Evolutionary conservation across 2,113 vertebrate genomes (phyloP), one percentile per base, ranked within the genome.

Genomic region (Nanorana parkeri): DNA sequence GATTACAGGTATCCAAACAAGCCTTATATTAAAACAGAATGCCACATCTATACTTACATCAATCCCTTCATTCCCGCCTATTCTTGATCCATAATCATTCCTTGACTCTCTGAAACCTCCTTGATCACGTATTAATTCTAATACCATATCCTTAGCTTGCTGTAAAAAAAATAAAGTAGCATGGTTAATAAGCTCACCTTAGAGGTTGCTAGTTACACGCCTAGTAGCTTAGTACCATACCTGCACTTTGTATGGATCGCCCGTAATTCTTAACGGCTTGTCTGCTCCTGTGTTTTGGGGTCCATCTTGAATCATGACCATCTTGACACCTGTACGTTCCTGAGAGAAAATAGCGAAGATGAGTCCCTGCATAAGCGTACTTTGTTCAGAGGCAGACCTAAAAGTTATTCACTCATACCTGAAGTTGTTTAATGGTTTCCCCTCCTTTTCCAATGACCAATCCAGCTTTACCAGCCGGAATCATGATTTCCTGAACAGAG

Each of bases 81-180:
- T 92, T 88, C 96, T 92, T 74, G 97, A 98, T 55, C 97, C 98
- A 67, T 99, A 99, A 60, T 99, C 98, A 85, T 97, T 96, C 86
- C 98, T 93, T 90, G 97, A 94, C 92, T 99, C 98, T 92, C 98
- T 94, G 93, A 98, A 99, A 89, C 97, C 94, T 91, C 94, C 96
- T 90, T 99, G 97, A 88, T 99, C 98, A 84, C 97, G 95, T 90
- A 99, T 99, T 89, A 99, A 94, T 87, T 99, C 98, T 95, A 99
- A 95, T 85, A 99, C 98, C 97, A 99, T 98, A 85, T 99, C 97
- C 93, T 99, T 99, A 85, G 98, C 98, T 99, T 99, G 97, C 98
- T 99, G 77, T 85, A 90, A 68, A 3, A 0, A 17, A 85, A 52
- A 86, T 17, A n/a, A 60, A 3, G 17, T 17, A 21, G 23, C 0